These are phyloP conservation scores for Knipowitschia caucasica DNA, from an alignment of 2,797 vertebrate genomes.

Conservation along the genomic window DNA sequence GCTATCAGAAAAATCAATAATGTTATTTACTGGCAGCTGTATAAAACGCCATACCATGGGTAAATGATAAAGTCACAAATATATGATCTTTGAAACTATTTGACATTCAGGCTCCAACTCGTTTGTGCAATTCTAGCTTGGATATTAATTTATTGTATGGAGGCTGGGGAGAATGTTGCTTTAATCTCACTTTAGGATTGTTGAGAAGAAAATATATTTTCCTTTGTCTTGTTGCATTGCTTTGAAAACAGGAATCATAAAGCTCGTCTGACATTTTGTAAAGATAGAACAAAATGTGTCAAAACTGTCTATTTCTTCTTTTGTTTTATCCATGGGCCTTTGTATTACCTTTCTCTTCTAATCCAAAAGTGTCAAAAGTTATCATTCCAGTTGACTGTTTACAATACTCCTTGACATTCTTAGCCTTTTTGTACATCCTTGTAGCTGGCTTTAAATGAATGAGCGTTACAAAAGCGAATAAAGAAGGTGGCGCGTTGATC, in stretches of 20 bases:
- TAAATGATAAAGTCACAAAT: too few species aligned
- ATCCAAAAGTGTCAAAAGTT: not conserved
- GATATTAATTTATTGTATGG: too few species aligned
- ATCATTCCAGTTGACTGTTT: not conserved
- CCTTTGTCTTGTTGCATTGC: not conserved
- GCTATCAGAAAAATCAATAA: conserved; percentile 1
- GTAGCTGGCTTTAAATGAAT: not conserved
- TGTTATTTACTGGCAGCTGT: not conserved
- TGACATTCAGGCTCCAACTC: too few species aligned
- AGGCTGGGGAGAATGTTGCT: too few species aligned
- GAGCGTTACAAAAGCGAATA: not conserved
- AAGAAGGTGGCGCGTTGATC: not conserved
- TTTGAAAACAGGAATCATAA: not conserved
- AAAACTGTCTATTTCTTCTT: not conserved
- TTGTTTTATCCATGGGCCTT: not conserved
- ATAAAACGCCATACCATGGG: not conserved
- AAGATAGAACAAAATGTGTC: not conserved
- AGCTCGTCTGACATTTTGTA: not conserved
- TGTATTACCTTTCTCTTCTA: not conserved
- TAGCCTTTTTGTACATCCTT: too few species aligned
- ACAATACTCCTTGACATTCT: not conserved
- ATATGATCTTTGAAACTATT: too few species aligned
- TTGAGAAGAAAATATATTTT: not conserved
- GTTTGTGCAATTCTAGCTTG: too few species aligned
- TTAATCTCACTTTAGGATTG: not conserved